A percentile compares a stretch with the other conserved stretches of the same genome.
phyloP scores from a whole-genome alignment of 1,140 invertebrate species.

The Marisa cornuarietis region DNA sequence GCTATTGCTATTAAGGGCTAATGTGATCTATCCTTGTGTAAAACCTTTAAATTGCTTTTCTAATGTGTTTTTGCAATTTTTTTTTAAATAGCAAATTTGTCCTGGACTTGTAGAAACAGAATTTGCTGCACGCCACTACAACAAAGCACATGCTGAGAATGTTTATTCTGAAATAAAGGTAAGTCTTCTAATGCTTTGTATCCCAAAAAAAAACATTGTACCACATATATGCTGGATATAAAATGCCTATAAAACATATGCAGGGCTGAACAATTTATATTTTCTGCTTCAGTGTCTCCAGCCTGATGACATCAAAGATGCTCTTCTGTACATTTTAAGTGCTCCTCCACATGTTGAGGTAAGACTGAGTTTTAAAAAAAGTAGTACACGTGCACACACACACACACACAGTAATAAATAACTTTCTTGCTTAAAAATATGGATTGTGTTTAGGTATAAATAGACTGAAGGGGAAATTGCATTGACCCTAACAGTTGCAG shows the following conservation, averaged over 20 bases:
- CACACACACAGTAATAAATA: not conserved
- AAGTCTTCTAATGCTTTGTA: not conserved
- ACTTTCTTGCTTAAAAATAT: not conserved
- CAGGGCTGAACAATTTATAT: not conserved
- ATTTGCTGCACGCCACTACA: not conserved
- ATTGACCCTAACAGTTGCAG: not conserved
- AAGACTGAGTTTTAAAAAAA: not conserved
- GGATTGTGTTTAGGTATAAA: not conserved
- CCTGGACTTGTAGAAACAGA: slow-evolving; percentile 5
- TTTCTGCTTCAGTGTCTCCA: slow-evolving; percentile 36
- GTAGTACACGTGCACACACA: no score
- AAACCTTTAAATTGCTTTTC: no score
- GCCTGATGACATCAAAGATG: slow-evolving; percentile 37
- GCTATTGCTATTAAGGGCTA: no score
- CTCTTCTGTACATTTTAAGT: slow-evolving; percentile 40
- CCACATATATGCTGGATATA: not conserved
- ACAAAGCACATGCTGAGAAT: not conserved
- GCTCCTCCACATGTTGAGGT: slow-evolving; percentile 50
- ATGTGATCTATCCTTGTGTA: no score
- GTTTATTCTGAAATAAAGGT: slow-evolving; percentile 7
- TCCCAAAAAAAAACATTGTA: not conserved
- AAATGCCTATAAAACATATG: slow-evolving; percentile 2
- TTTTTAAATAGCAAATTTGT: not conserved
- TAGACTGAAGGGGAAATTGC: not conserved
- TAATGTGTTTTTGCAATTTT: no score